Evolutionary conservation across 1,140 invertebrate species (phyloP).

Genomic region (Belonocnema kinseyi): DNA sequence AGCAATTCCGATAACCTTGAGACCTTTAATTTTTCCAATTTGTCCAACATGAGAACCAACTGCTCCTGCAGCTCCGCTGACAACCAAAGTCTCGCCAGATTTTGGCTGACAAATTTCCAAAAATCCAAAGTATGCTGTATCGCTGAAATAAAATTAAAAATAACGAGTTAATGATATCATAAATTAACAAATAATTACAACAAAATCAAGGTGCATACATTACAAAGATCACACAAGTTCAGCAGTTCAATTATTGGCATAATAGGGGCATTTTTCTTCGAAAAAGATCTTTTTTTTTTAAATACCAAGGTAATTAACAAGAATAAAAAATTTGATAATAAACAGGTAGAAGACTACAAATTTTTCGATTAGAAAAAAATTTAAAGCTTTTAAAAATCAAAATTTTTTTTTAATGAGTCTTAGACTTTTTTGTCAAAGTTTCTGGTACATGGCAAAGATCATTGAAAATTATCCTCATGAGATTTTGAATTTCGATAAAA

Average conservation of each 20-base stretch:
- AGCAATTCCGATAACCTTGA: constrained; percentile 83
- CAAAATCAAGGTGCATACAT: not conserved
- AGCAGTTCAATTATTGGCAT: not conserved
- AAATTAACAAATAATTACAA: not conserved
- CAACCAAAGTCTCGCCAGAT: constrained; percentile 81
- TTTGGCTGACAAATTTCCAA: constrained; percentile 82
- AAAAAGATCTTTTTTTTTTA: no score
- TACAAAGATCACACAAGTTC: no score
- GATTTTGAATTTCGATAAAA: no score
- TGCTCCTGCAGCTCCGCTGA: constrained; percentile 81
- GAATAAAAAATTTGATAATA: no score
- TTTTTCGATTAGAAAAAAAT: no score
- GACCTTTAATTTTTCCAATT: constrained; percentile 82
- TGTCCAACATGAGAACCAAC: constrained; percentile 85
- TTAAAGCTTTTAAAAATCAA: no score
- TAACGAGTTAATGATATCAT: constrained; percentile 7
- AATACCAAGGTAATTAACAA: no score
- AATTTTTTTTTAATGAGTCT: no score
- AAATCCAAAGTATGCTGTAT: constrained; percentile 85
- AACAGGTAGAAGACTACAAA: no score
- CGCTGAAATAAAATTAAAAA: constrained; percentile 70
- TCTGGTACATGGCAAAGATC: no score
- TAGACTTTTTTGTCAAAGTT: no score
- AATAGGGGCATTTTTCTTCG: not conserved
- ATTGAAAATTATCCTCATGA: no score